Evolutionary conservation across 2,113 vertebrate species (phyloP), one percentile per base, ranked within the genome.

Genomic region (Chauna torquata): DNA sequence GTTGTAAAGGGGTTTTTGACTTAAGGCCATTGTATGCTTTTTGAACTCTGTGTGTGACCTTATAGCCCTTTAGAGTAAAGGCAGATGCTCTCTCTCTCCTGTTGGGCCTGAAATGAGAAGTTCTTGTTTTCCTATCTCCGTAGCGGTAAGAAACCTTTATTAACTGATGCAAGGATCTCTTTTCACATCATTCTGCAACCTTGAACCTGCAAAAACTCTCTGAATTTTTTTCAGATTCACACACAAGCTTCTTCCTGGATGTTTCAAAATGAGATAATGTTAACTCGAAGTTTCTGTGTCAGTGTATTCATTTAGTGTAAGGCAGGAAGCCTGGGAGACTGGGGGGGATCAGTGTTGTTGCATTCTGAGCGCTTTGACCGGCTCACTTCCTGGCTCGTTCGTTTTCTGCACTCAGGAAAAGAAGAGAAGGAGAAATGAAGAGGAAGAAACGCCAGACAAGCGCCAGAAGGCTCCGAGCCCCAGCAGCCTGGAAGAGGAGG

Each of bases 391-490:
- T 80, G 42, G 9, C 45, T 66, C 23, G 2, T 42, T 27, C 6
- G 2, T 49, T 49, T 62, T 77, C n/a, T 69, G 19, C 45, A 20
- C 62, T 38, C 82, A 99, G 99, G 98, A 98, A 94, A 98, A 98
- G 93, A 98, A 97, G 78, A 98, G 90, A 42, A 95, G 86, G 34
- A 97, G 98, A 98, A 98, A 97, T 89, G 98, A 98, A 82, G 98
- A 98, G 11, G 98, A 97, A 94, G 97, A 97, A 71, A 94, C 97
- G 16, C 96, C 97, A 17, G 98, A 98, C 81, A 98, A 97, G 91
- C 98, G 97, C 44, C 98, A 97, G 96, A 98, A 98, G 96, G 96
- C 91, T 15, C 97, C 98, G 25, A 99, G 98, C 52, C 88, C 93
- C 4, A 86, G 89, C 85, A 96, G 90, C 18, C 49, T 92, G 62